Conservation (phyloP, 2,888 invertebrate species). For the Pachymerium ferrugineum region DNA sequence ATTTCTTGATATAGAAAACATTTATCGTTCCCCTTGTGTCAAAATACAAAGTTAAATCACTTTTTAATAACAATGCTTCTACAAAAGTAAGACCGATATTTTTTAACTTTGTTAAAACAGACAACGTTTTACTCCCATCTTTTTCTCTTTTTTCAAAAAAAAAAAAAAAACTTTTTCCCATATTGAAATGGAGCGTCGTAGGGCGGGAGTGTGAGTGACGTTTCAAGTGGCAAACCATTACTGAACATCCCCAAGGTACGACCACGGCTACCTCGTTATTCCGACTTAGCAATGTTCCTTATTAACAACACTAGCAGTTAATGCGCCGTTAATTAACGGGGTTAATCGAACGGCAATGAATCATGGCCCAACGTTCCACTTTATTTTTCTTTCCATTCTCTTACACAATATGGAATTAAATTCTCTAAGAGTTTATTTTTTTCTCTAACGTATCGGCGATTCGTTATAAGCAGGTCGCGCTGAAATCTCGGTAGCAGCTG, state of each 20-base stretch:
- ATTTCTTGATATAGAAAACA: no score
- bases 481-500: constrained; percentile 14
- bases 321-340: not conserved
- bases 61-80: no score
- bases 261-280: not conserved
- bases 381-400: no score
- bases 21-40: no score
- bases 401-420: no score
- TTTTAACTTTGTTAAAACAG: not conserved
- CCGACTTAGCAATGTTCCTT: not conserved
- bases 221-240: constrained; percentile 19
- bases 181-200: constrained; percentile 14
- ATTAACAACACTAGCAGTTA: not conserved
- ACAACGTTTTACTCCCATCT: not conserved
- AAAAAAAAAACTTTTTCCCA: constrained; percentile 15
- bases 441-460: not conserved
- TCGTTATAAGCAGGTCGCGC: not conserved
- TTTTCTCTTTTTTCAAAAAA: no score
- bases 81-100: no score
- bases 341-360: not conserved
- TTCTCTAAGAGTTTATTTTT: no score
- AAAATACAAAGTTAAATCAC: no score
- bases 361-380: no score
- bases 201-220: constrained; percentile 6
- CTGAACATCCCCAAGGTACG: constrained; percentile 17